phyloP scores from a whole-genome alignment of 2,888 invertebrate genomes.

The Coenonympha arcania region DNA sequence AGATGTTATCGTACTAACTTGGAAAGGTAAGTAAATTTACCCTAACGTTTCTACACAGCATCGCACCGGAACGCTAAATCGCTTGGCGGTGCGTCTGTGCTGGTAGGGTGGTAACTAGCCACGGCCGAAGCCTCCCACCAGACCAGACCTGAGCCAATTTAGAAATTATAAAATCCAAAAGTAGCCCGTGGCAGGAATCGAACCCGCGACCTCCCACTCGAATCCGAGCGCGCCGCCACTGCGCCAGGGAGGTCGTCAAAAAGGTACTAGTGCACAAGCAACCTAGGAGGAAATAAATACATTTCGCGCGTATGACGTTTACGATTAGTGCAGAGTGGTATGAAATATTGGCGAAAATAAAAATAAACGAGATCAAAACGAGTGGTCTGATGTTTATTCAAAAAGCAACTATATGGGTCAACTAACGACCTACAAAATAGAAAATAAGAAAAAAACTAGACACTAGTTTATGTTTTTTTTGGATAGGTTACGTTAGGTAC shows the following conservation, averaged over 20 bases:
- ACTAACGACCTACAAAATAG: constrained; percentile 16
- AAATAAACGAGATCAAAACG: constrained; percentile 21
- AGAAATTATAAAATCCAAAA: too few species aligned
- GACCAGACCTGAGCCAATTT: too few species aligned
- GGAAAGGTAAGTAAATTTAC: background rate
- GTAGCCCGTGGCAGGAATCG: too few species aligned
- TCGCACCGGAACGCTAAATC: too few species aligned
- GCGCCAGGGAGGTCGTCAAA: too few species aligned
- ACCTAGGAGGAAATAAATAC: constrained; percentile 15
- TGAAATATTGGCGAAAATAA: constrained; percentile 25
- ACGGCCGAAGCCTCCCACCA: too few species aligned
- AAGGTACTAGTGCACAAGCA: too few species aligned
- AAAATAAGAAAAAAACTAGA: constrained; percentile 8
- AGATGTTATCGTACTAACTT: background rate
- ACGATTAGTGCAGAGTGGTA: constrained; percentile 14
- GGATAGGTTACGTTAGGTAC: background rate
- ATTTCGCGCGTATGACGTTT: constrained; percentile 21
- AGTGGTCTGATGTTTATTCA: constrained; percentile 20
- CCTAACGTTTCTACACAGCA: too few species aligned
- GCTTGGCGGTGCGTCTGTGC: too few species aligned
- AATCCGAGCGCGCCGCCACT: too few species aligned
- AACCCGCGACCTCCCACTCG: too few species aligned
- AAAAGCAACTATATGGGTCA: constrained; percentile 22
- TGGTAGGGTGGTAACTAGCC: too few species aligned
- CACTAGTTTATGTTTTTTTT: background rate